phyloP scores from a whole-genome alignment of 2,113 vertebrate species.

The Poecilia latipinna region DNA sequence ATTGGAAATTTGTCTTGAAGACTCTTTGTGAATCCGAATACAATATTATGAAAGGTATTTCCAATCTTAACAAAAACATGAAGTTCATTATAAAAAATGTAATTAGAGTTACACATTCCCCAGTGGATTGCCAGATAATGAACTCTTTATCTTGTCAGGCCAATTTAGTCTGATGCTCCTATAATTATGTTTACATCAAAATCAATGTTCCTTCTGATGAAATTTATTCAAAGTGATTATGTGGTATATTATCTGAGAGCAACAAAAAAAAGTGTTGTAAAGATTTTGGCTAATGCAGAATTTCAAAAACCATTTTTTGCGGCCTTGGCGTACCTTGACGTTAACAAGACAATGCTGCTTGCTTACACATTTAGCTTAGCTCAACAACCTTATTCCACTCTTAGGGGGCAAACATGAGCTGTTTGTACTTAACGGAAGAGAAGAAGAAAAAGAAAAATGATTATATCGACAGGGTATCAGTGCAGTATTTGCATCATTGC shows the following conservation, averaged over 20 bases:
- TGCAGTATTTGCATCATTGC: neutral
- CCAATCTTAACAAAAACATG: conserved; percentile 76
- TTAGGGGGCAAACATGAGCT: too few relatives aligned
- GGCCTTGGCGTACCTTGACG: too few relatives aligned
- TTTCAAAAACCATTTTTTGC: neutral
- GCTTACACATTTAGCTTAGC: too few relatives aligned
- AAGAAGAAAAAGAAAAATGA: neutral
- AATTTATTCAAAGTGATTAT: conserved; percentile 51
- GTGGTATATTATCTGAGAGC: conserved; percentile 17
- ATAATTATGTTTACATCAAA: conserved; percentile 83
- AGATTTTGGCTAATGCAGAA: neutral
- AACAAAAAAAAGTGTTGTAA: conserved; percentile 6
- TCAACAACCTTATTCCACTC: too few relatives aligned
- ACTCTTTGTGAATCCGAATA: conserved; percentile 77
- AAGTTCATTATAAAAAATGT: conserved; percentile 82
- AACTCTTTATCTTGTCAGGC: conserved; percentile 80
- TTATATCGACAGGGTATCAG: neutral
- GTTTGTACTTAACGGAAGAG: neutral
- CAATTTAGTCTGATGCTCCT: conserved; percentile 74
- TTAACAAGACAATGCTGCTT: too few relatives aligned
- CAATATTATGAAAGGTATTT: conserved; percentile 76
- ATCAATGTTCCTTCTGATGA: conserved; percentile 75
- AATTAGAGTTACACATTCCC: conserved; percentile 82
- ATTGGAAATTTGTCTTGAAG: conserved; percentile 51
- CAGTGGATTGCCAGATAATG: conserved; percentile 83